Evolutionary conservation across 2,113 vertebrate genomes (phyloP).

Genomic region (Neogale vison): DNA sequence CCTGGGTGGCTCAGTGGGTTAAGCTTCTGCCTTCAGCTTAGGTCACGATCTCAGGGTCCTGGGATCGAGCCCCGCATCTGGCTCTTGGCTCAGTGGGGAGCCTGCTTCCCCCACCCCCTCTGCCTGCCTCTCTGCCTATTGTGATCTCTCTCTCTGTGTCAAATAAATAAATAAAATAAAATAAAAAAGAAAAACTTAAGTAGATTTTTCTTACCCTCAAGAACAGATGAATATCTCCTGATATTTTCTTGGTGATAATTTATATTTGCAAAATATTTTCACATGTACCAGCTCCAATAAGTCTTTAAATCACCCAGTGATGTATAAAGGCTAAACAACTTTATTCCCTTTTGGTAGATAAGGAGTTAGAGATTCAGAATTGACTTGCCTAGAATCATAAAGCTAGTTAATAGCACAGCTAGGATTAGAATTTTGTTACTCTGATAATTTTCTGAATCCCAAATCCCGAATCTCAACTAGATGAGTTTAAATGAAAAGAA

Average conservation of each 20-base stretch:
- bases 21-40: no score
- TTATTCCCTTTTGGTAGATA: not conserved
- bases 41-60: no score
- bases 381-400: not conserved
- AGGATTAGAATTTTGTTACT: not conserved
- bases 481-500: constrained; percentile 37
- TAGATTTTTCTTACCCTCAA: not conserved
- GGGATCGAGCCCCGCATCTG: no score
- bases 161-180: no score
- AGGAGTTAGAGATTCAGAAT: not conserved
- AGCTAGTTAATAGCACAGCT: not conserved
- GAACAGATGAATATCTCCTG: not conserved
- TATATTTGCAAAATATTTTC: constrained; percentile 22
- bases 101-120: no score
- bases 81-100: no score
- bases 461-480: constrained; percentile 7
- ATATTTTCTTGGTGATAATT: not conserved
- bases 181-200: not conserved
- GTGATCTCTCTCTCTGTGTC: no score
- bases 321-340: not conserved
- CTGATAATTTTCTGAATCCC: constrained; percentile 10
- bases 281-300: not conserved
- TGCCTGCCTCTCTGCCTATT: no score
- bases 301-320: not conserved
- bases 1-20: no score